Percentiles rank a stretch among this genome's conserved stretches.
These are phyloP conservation scores for Cyprinodon diabolis DNA, from an alignment of 2,797 vertebrate species.

Conservation along the genomic window DNA sequence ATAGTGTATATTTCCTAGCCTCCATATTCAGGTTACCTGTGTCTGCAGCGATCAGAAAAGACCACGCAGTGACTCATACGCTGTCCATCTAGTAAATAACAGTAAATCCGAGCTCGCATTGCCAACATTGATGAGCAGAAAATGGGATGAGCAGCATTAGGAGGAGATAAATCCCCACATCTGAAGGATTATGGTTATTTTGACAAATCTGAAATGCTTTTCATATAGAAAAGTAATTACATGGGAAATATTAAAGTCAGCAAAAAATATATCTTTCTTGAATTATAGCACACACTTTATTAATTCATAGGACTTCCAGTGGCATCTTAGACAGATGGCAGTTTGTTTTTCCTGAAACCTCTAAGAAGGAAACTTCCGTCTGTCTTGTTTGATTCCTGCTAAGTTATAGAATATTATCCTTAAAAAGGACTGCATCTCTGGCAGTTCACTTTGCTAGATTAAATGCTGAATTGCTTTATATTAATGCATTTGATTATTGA, in stretches of 20 bases:
- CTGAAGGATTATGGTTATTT: conserved; percentile 80
- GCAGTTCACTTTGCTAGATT: neutral
- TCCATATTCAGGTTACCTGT: conserved; percentile 48
- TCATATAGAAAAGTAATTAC: conserved; percentile 79
- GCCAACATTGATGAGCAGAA: conserved; percentile 76
- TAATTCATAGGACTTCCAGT: conserved; percentile 42
- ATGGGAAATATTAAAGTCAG: conserved; percentile 72
- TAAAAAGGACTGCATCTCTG: neutral
- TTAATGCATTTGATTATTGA: neutral
- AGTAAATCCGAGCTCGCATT: conserved; percentile 65
- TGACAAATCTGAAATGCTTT: conserved; percentile 74
- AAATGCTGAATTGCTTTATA: neutral
- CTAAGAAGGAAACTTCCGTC: conserved; percentile 7
- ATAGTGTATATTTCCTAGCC: conserved; percentile 36
- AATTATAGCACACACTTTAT: conserved; percentile 35
- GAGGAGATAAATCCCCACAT: conserved; percentile 77
- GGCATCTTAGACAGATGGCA: conserved; percentile 30
- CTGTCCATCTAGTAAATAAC: conserved; percentile 70
- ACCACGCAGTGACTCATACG: conserved; percentile 57
- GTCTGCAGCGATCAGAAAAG: conserved; percentile 59
- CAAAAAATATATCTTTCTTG: conserved; percentile 56
- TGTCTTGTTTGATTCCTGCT: conserved; percentile 9
- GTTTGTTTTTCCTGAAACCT: conserved; percentile 8
- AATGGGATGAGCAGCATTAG: conserved; percentile 80
- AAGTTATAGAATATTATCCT: conserved; percentile 37